Percentiles rank a stretch among this genome's conserved stretches.
phyloP scores from a whole-genome alignment of 2,888 invertebrate species.

The Clanis bilineata region DNA sequence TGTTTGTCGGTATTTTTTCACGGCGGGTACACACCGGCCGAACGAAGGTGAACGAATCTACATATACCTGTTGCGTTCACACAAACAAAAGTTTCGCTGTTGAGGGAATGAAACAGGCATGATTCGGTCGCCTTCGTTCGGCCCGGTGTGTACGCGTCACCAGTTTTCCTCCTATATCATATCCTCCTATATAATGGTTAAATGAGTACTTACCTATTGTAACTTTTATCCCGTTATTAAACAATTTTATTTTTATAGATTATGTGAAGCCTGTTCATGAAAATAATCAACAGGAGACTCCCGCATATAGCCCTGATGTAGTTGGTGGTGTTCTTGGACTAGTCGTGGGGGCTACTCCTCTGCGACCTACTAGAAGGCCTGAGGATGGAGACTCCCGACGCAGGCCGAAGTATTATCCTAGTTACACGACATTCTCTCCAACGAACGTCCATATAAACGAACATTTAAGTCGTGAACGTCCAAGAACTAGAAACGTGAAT shows the following conservation, averaged over 20 bases:
- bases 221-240: too few species aligned
- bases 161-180: too few species aligned
- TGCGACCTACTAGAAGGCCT: slow-evolving; percentile 38
- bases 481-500: slow-evolving; percentile 36
- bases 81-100: too few species aligned
- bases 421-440: slow-evolving; percentile 25
- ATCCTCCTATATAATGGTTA: too few species aligned
- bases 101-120: too few species aligned
- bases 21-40: too few species aligned
- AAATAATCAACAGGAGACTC: slow-evolving; percentile 39
- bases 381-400: slow-evolving; percentile 10
- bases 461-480: slow-evolving; percentile 25
- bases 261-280: slow-evolving; percentile 68
- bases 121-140: too few species aligned
- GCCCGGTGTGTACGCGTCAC: too few species aligned
- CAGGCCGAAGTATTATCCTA: slow-evolving; percentile 23
- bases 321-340: slow-evolving; percentile 61
- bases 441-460: slow-evolving; percentile 27
- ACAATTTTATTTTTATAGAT: slow-evolving; percentile 38
- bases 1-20: too few species aligned
- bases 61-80: too few species aligned
- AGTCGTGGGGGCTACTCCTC: slow-evolving; percentile 56
- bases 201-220: too few species aligned
- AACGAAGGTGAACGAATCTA: too few species aligned
- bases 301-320: slow-evolving; percentile 53